These are phyloP conservation scores for Matsumyia berberina DNA, from an alignment of 2,888 invertebrate species.

Conservation along the genomic window DNA sequence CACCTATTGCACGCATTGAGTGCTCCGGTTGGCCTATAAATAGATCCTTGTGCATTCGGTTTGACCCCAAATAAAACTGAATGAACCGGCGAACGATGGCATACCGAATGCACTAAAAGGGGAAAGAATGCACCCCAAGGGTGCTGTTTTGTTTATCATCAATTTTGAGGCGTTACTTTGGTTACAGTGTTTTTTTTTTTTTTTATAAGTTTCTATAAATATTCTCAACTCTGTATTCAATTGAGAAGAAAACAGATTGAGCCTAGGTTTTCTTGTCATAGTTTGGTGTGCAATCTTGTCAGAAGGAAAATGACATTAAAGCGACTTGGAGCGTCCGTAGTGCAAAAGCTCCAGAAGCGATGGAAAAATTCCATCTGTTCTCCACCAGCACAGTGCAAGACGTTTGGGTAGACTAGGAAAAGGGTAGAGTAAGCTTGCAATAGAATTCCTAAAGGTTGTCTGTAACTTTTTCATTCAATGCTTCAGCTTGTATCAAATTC, in stretches of 20 bases:
- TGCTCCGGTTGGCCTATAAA: constrained; percentile 42
- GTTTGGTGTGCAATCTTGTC: not conserved
- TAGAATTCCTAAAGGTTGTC: too few species aligned
- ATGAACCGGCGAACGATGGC: constrained; percentile 51
- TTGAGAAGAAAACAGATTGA: constrained; percentile 14
- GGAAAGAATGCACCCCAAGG: constrained; percentile 74
- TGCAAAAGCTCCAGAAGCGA: too few species aligned
- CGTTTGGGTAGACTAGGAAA: too few species aligned
- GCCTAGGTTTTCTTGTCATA: not conserved
- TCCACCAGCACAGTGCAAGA: too few species aligned
- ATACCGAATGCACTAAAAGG: constrained; percentile 45
- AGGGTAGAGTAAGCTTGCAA: too few species aligned
- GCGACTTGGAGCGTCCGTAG: too few species aligned
- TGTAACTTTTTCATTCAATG: too few species aligned
- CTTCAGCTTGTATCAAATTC: too few species aligned
- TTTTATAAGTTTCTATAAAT: constrained; percentile 46
- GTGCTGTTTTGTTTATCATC: constrained; percentile 70
- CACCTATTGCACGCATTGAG: constrained; percentile 59
- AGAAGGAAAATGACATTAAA: too few species aligned
- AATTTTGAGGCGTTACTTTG: constrained; percentile 54
- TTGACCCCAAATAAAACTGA: constrained; percentile 74
- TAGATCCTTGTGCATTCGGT: constrained; percentile 60
- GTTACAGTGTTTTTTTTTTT: not conserved
- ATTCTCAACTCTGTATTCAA: constrained; percentile 25
- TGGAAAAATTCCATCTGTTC: too few species aligned